Evolutionary conservation across 2,113 vertebrate species (phyloP).

Genomic region (Onychostruthus taczanowskii): DNA sequence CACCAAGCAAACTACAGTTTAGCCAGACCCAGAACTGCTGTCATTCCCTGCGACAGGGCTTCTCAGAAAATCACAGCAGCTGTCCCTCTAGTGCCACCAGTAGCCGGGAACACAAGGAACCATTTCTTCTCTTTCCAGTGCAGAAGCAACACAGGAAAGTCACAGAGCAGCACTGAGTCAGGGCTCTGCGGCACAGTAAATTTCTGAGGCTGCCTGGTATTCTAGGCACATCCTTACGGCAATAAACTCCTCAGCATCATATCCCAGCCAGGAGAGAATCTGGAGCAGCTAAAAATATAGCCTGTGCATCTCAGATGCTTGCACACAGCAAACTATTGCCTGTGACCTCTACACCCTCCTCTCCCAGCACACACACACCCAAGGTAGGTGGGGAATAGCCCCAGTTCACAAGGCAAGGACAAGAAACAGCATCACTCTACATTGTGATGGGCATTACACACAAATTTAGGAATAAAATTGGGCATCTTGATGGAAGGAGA

Average conservation of each 20-base stretch:
- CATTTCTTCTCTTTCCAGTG: constrained; percentile 8
- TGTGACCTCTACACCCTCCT: constrained; percentile 11
- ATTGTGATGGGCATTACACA: not conserved
- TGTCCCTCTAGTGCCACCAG: constrained; percentile 3
- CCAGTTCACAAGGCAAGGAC: not conserved
- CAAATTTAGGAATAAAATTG: not conserved
- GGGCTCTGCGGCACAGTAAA: constrained; percentile 63
- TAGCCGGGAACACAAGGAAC: constrained; percentile 6
- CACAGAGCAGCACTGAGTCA: constrained; percentile 51
- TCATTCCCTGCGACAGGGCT: not conserved
- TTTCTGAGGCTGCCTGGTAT: constrained; percentile 66
- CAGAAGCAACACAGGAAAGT: constrained; percentile 27
- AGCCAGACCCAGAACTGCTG: not conserved
- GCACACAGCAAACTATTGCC: constrained; percentile 6
- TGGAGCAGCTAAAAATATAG: constrained; percentile 74
- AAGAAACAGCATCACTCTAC: not conserved
- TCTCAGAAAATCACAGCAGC: constrained; percentile 40
- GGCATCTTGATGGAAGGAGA: not conserved
- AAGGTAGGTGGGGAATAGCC: not conserved
- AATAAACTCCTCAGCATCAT: constrained; percentile 67
- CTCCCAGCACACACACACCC: not conserved
- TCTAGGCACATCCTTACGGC: constrained; percentile 64
- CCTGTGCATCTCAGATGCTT: constrained; percentile 32
- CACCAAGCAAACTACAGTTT: not conserved
- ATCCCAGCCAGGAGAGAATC: constrained; percentile 53